Evolutionary conservation across 2,797 vertebrate genomes (phyloP), one percentile per base, ranked within the genome.

Genomic region (Zenarchopterus dispar): DNA sequence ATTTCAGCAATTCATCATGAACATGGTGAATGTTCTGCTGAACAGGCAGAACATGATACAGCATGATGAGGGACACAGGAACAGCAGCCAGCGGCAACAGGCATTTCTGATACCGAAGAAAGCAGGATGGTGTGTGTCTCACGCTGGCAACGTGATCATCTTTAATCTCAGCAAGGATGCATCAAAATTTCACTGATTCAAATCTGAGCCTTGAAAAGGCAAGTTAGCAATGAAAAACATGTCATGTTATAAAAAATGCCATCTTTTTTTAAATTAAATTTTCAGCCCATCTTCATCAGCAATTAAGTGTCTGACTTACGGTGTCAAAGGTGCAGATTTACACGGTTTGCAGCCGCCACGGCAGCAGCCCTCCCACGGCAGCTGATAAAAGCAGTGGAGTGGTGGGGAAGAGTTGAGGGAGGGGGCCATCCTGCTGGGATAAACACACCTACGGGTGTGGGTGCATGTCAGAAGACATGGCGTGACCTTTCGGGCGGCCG

Each of bases 401-500:
- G 54, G 56, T 46, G 26, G 15, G 23, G 54, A 54, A 11, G 43
- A 15, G 39, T 46, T 46, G 48, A 23, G 23, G 57, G 47, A 33
- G 2, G 62, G 50, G 73, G 64, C 62, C 22, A 43, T 65, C 65
- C 72, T 69, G 69, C 17, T 57, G 81, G 76, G 68, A 78, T 75
- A 84, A 88, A 88, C 80, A 78, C 5, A 63, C 84, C 79, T 66
- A 69, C 21, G 71, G 84, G 73, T 85, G 70, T 54, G 80, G 65
- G 75, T 61, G 67, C 74, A 82, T 44, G 61, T 71, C 67, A 73
- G 80, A 78, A 84, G 83, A 86, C 87, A 77, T 41, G 58, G 51
- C 16, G 62, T 88, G 87, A 93, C 92, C 91, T 93, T 93, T 93
- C 42, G 82, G 66, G 47, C 47, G 11, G 26, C 60, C 53, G 78